Base-by-base conservation (phyloP, 2,113 vertebrate genomes). In the Zosterops japonicus region DNA sequence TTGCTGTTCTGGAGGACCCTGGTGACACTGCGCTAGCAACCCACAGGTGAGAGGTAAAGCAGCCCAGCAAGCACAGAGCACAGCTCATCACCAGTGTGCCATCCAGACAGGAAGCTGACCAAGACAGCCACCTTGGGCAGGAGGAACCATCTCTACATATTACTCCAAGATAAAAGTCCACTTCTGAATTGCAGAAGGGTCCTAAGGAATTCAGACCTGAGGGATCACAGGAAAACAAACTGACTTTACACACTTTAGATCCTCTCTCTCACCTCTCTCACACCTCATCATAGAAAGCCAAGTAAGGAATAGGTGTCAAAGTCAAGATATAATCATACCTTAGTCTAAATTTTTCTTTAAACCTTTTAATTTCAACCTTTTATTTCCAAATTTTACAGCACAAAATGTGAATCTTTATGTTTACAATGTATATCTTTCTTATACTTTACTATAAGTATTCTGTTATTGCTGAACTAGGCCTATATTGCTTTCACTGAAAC, bases 21-120 rank as follows among this genome's bases (percentile, higher is more conserved):
- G 16, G 55, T 6, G 1, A 14, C 0, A 3, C 39, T 36, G 33
- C 0, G 0, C n/a, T 56, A 50, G 31, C 46, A 90, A 71, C 33
- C 14, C 46, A 13, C 2, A 0, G 18, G 17, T 15, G 46, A 69
- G 29, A 50, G 29, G 12, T 3, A 55, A 57, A 60, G 44, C 50
- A 55, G 50, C 5, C 27, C 1, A 1, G 60, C 47, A 69, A 69
- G 41, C 29, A 60, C 33, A 5, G 1, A 55, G 57, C 80, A 56
- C 12, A n/a, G 70, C 71, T 87, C 5, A 0, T 36, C 49, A 44
- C 28, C 41, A 28, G 18, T 2, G 10, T 1, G 1, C 65, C 59
- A 70, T 3, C 28, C 8, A 6, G 8, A 83, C 25, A 56, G 57
- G n/a, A 84, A 52, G 22, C 27, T 60, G 63, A 33, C 64, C 23